These are phyloP conservation scores for Palythoa grandiflora DNA, from an alignment of 92 coral and sea anemone genomes.

Conservation along the genomic window DNA sequence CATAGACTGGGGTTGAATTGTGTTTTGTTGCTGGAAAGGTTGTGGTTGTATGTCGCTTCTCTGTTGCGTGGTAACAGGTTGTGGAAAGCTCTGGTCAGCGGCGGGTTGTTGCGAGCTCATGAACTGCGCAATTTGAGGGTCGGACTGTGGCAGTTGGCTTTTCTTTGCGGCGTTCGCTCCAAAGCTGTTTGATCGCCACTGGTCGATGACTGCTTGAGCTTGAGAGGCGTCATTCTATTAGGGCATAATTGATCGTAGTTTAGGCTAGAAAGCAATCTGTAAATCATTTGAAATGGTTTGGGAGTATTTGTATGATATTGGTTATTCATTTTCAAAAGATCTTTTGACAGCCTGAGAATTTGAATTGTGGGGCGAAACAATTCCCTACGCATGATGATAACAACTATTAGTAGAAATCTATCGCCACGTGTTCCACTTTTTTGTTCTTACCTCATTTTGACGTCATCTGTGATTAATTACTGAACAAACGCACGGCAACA, in stretches of 20 bases:
- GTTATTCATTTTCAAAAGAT: too few species aligned
- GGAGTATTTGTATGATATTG: too few species aligned
- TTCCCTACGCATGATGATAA: too few species aligned
- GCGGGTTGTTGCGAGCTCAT: conserved; percentile 83
- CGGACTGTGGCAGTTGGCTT: conserved; percentile 64
- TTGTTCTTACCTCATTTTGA: too few species aligned
- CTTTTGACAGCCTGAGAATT: too few species aligned
- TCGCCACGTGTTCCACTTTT: too few species aligned
- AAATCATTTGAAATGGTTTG: too few species aligned
- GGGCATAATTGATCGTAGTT: not conserved
- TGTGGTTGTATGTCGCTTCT: conserved; percentile 55
- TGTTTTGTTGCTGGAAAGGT: conserved; percentile 20
- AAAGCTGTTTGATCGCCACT: conserved; percentile 73
- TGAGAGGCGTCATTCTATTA: conserved; percentile 49
- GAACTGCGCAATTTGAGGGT: conserved; percentile 81
- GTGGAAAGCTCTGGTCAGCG: conserved; percentile 38
- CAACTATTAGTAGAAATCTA: too few species aligned
- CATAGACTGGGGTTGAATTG: conserved; percentile 24
- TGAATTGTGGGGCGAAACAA: too few species aligned
- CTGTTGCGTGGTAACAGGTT: conserved; percentile 51
- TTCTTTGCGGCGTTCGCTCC: conserved; percentile 67
- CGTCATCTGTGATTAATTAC: too few species aligned
- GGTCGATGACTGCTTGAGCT: conserved; percentile 68
- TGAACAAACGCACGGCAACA: too few species aligned
- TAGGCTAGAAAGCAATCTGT: not conserved